Percentiles rank a stretch among this genome's conserved stretches.
These are phyloP conservation scores for Stomatorhinus walkeri DNA, from an alignment of 2,797 vertebrate genomes.

Conservation along the genomic window DNA sequence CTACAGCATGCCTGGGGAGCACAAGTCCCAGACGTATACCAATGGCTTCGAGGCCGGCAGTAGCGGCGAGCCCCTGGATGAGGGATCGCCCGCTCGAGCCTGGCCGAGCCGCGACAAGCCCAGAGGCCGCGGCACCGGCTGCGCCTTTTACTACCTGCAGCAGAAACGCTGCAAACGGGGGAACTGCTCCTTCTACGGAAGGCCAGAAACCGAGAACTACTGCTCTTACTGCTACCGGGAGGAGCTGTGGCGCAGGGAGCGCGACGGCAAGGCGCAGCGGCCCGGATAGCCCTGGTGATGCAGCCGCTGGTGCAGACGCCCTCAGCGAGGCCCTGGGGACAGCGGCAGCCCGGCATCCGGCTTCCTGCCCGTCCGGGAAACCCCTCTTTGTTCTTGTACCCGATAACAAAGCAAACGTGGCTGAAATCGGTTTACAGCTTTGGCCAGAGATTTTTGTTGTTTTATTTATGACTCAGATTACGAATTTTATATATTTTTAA, in stretches of 20 bases:
- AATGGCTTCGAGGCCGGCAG: slow-evolving; percentile 80
- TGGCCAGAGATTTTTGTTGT: slow-evolving; percentile 63
- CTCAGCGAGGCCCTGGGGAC: slow-evolving; percentile 51
- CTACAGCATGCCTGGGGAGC: slow-evolving; percentile 76
- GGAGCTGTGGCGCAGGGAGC: slow-evolving; percentile 88
- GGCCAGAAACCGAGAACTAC: slow-evolving; percentile 91
- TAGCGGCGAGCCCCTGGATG: slow-evolving; percentile 81
- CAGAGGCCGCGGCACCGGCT: slow-evolving; percentile 73
- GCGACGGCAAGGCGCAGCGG: slow-evolving; percentile 78
- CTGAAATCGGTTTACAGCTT: slow-evolving; percentile 69
- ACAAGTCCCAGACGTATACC: slow-evolving; percentile 93
- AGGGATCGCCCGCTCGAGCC: slow-evolving; percentile 66
- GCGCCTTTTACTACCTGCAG: slow-evolving; percentile 78
- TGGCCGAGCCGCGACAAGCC: slow-evolving; percentile 82
- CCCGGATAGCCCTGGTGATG: slow-evolving; percentile 68
- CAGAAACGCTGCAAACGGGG: slow-evolving; percentile 93
- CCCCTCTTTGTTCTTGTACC: slow-evolving; percentile 26
- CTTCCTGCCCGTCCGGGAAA: slow-evolving; percentile 44
- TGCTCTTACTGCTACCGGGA: slow-evolving; percentile 98
- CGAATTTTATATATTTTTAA: slow-evolving; percentile 65
- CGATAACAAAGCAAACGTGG: slow-evolving; percentile 55
- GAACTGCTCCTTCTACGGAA: slow-evolving; percentile 95
- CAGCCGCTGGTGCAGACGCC: slow-evolving; percentile 28
- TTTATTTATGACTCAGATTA: slow-evolving; percentile 43
- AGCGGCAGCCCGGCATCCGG: slow-evolving; percentile 52